A percentile compares a stretch with the other conserved stretches of the same genome.
Evolutionary conservation across 2,888 invertebrate species (phyloP).

Genomic region (Lithophane semibrunnea): DNA sequence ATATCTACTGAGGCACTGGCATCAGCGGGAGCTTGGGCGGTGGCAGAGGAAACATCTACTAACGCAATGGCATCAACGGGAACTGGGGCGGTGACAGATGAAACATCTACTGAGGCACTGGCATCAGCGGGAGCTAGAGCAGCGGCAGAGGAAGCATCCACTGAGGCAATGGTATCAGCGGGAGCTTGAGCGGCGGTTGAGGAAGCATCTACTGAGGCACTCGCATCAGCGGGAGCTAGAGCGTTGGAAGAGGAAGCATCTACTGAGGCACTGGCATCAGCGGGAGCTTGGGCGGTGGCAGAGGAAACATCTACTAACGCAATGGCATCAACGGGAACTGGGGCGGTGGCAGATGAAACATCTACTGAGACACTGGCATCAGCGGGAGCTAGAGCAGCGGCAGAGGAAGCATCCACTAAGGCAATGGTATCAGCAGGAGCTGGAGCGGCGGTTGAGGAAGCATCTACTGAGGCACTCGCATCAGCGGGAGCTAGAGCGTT

Average conservation of each 20-base stretch:
- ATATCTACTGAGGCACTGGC: not conserved
- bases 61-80: not conserved
- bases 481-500: accelerated
- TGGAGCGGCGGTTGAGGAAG: not conserved
- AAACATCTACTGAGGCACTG: not conserved
- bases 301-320: accelerated
- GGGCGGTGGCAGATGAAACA: not conserved
- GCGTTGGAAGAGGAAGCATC: accelerated
- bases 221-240: not conserved
- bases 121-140: not conserved
- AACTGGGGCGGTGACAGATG: not conserved
- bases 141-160: no score
- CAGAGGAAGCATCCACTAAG: not conserved
- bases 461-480: accelerated
- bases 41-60: accelerated
- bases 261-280: not conserved
- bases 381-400: not conserved
- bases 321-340: not conserved
- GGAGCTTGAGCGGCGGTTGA: not conserved
- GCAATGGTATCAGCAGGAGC: not conserved
- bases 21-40: not conserved
- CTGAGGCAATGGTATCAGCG: not conserved
- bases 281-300: accelerated
- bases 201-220: not conserved
- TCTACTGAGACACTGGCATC: no score